Base-by-base conservation (phyloP, 2,113 vertebrate species). In the Marmota monax region DNA sequence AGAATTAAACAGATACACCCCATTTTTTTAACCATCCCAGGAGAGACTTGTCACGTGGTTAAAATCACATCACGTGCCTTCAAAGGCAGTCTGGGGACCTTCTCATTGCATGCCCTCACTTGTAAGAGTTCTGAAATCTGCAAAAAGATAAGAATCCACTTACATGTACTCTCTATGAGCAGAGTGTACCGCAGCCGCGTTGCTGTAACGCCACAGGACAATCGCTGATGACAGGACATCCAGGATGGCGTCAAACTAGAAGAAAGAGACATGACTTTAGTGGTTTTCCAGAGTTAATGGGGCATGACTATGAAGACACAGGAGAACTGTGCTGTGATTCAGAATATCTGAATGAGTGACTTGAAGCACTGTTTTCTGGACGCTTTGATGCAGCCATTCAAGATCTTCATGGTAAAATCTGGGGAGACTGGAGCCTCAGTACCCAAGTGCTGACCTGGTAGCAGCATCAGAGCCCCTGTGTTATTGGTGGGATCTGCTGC, bases 181-280 rank as follows among this genome's bases (percentile, higher is more conserved):
- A 16, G 99, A 99, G 98, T 99, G 99, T 76, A 99, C 99, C 2
- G 99, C 99, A 0, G 99, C 99, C 2, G 99, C 99, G 0, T 99
- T 99, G 99, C 99, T 99, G 98, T 99, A 99, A 93, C 99, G 99
- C 99, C 99, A 99, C 78, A 99, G 90, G 97, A 99, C 99, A 56
- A 99, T 99, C 53, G 98, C 98, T 3, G 99, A 99, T 0, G 99
- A 99, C 97, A 99, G 97, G 93, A 99, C 99, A 6, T 99, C 99
- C 98, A 99, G 98, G 67, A 99, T 98, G 95, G 99, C 99, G 92
- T 99, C 99, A 97, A 99, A 99, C 99, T 99, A 98, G 79, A 97
- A 98, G 92, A 96, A 95, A 72, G 90, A 98, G 82, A 98, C 2
- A 97, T 0, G 93, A 34, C 78, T 83, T 83, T 89, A 97, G 51